phyloP scores from a whole-genome alignment of 37 sponge, comb jelly and placozoan genomes.

The Beroe forskalii region DNA sequence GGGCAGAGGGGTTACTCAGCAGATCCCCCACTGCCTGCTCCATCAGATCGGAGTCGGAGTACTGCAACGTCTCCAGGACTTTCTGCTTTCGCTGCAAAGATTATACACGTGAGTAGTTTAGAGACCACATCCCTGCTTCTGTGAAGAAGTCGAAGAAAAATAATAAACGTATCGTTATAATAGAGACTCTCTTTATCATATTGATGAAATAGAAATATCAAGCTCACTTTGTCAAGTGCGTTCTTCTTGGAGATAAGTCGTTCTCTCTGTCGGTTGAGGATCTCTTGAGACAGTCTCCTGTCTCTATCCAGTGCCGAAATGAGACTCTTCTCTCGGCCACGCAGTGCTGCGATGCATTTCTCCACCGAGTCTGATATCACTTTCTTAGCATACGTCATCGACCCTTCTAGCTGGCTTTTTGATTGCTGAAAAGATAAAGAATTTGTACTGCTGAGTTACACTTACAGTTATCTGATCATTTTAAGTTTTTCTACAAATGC shows the following conservation, averaged over 20 bases:
- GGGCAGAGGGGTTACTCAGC: neutral
- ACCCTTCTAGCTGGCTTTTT: slow-evolving; percentile 44
- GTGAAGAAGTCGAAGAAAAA: too few relatives aligned
- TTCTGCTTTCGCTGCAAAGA: slow-evolving; percentile 16
- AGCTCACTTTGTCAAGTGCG: slow-evolving; percentile 44
- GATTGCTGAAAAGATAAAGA: too few relatives aligned
- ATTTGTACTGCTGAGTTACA: too few relatives aligned
- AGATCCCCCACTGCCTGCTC: neutral
- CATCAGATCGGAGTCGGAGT: slow-evolving; percentile 39
- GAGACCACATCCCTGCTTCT: too few relatives aligned
- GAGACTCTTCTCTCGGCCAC: slow-evolving; percentile 41
- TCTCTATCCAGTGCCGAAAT: slow-evolving; percentile 37
- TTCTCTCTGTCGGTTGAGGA: slow-evolving; percentile 57
- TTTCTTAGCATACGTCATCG: neutral
- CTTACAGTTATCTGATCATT: too few relatives aligned
- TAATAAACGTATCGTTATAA: too few relatives aligned
- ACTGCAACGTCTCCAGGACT: slow-evolving; percentile 29
- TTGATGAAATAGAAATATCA: too few relatives aligned
- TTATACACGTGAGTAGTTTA: too few relatives aligned
- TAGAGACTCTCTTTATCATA: too few relatives aligned
- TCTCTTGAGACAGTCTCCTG: slow-evolving; percentile 56
- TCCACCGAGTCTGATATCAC: slow-evolving; percentile 24
- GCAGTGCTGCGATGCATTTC: slow-evolving; percentile 5
- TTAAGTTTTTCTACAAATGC: too few relatives aligned
- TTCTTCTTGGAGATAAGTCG: slow-evolving; percentile 45